These are phyloP conservation scores for Geophilus truncorum DNA, from an alignment of 2,888 invertebrate species.

Conservation along the genomic window DNA sequence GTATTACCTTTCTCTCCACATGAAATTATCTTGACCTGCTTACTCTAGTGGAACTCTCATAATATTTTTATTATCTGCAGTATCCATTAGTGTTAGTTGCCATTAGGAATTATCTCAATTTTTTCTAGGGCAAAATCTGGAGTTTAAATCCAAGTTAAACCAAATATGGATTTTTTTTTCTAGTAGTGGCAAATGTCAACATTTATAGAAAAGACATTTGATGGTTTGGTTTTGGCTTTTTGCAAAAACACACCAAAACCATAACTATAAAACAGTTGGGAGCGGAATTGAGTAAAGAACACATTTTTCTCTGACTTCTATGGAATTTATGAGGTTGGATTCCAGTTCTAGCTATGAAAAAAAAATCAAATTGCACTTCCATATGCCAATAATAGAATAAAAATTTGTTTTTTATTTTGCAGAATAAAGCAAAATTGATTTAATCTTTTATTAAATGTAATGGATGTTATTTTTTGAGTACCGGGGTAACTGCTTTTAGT, in stretches of 20 bases:
- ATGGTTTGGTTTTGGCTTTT: neutral
- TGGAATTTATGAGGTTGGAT: neutral
- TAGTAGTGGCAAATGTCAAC: neutral
- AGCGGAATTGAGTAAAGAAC: neutral
- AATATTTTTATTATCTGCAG: neutral
- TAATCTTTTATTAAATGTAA: too few relatives aligned
- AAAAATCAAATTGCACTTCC: neutral
- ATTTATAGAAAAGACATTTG: neutral
- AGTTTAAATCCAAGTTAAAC: too few relatives aligned
- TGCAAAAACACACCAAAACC: neutral
- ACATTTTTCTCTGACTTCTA: neutral
- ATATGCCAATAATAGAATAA: neutral
- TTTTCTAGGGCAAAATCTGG: too few relatives aligned
- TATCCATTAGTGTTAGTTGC: neutral
- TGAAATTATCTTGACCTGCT: neutral
- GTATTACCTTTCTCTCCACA: too few relatives aligned
- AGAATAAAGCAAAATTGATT: too few relatives aligned
- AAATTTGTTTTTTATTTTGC: neutral
- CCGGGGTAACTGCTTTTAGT: too few relatives aligned
- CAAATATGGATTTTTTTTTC: too few relatives aligned
- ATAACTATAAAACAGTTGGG: neutral
- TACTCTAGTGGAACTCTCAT: neutral
- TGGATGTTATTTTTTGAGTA: too few relatives aligned
- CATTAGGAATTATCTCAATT: too few relatives aligned
- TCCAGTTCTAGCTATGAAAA: neutral